These are phyloP conservation scores for Venustoraphidia nigricollis DNA, from an alignment of 2,888 invertebrate genomes.

Conservation along the genomic window DNA sequence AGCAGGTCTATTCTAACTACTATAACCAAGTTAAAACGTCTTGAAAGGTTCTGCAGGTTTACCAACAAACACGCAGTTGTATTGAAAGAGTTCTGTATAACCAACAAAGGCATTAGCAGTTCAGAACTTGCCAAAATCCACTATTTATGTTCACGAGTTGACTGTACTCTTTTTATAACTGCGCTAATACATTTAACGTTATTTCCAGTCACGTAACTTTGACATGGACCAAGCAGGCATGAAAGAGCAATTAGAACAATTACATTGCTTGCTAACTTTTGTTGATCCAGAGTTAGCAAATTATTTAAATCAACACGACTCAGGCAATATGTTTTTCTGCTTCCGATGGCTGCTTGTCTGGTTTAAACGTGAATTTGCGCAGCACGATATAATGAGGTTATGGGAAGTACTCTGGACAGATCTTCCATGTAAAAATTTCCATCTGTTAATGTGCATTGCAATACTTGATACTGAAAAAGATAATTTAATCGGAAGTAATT, in stretches of 20 bases:
- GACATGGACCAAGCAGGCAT: conserved; percentile 94
- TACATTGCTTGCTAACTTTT: conserved; percentile 67
- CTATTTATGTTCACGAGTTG: too few relatives aligned
- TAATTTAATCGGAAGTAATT: conserved; percentile 77
- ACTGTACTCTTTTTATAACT: too few relatives aligned
- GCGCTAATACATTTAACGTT: not conserved
- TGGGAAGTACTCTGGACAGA: conserved; percentile 98
- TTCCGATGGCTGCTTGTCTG: conserved; percentile 95
- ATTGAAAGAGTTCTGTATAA: too few relatives aligned
- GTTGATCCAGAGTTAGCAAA: conserved; percentile 72
- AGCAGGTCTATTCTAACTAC: too few relatives aligned
- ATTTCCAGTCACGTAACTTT: conserved; percentile 67
- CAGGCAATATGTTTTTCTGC: conserved; percentile 96
- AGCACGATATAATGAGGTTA: conserved; percentile 71
- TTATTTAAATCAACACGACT: conserved; percentile 75
- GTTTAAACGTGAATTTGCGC: conserved; percentile 88
- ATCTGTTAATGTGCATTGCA: conserved; percentile 82
- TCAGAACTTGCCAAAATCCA: too few relatives aligned
- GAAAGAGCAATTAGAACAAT: conserved; percentile 78
- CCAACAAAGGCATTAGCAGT: too few relatives aligned
- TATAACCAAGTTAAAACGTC: too few relatives aligned
- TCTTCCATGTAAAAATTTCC: conserved; percentile 87
- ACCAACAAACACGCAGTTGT: too few relatives aligned
- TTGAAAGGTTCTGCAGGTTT: too few relatives aligned
- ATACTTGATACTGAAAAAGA: conserved; percentile 82